Conservation (phyloP, 2,797 vertebrate species). For the Mus spretus region DNA sequence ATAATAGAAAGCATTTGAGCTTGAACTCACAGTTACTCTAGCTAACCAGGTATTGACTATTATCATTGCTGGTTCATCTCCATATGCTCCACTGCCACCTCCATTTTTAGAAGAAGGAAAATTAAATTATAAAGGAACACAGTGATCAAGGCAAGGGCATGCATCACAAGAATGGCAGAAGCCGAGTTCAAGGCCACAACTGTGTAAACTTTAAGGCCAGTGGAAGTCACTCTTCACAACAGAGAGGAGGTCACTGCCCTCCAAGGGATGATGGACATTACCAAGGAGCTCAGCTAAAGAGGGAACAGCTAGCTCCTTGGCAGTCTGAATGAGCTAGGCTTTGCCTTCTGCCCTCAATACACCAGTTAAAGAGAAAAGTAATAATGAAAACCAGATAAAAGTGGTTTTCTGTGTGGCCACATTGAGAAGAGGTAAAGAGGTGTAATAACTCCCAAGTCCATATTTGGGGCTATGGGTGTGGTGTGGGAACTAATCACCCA, state of each 20-base stretch:
- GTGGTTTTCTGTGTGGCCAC: neutral
- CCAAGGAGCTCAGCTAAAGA: neutral
- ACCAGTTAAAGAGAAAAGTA: neutral
- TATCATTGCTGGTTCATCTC: slow-evolving; percentile 48
- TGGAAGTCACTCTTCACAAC: neutral
- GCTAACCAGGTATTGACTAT: slow-evolving; percentile 39
- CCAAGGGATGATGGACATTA: neutral
- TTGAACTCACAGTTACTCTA: neutral
- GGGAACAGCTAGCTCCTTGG: neutral
- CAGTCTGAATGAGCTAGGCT: neutral
- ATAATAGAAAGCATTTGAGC: neutral
- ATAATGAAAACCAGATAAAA: neutral
- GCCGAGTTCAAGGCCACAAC: slow-evolving; percentile 27
- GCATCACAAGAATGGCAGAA: neutral
- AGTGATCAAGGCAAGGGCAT: neutral
- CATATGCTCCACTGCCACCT: slow-evolving; percentile 1
- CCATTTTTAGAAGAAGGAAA: slow-evolving; percentile 62
- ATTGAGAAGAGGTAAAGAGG: neutral
- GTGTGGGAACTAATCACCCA: neutral
- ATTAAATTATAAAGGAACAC: slow-evolving; percentile 37
- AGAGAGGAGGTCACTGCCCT: neutral
- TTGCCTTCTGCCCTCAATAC: neutral
- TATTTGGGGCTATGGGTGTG: neutral
- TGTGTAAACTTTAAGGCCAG: neutral
- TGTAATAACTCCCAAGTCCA: neutral